Conservation (phyloP, 64 coral and sea anemone genomes). For the Porites australiensis region DNA sequence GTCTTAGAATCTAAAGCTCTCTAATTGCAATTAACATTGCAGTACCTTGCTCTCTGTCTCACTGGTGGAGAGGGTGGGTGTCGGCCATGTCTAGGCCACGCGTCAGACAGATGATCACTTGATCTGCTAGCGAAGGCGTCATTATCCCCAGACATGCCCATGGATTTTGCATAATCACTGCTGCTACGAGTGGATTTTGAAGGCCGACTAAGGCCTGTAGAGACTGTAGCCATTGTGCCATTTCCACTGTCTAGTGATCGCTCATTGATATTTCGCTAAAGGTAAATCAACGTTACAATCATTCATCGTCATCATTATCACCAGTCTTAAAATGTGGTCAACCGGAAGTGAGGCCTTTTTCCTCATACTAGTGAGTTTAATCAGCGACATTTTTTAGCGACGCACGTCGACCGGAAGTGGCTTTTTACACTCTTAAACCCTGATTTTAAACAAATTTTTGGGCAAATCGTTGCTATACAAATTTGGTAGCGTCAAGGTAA, state of each 20-base stretch:
- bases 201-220: constrained; percentile 62
- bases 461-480: too few relatives aligned
- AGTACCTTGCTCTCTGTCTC: constrained; percentile 93
- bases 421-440: too few relatives aligned
- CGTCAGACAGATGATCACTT: constrained; percentile 61
- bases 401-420: too few relatives aligned
- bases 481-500: too few relatives aligned
- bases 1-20: too few relatives aligned
- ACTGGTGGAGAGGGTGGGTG: constrained; percentile 96
- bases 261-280: constrained; percentile 48
- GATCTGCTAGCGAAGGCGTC: constrained; percentile 15
- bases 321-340: too few relatives aligned
- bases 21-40: not conserved
- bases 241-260: constrained; percentile 94
- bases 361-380: too few relatives aligned
- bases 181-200: constrained; percentile 66
- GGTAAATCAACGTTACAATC: not conserved
- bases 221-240: constrained; percentile 97
- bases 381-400: too few relatives aligned
- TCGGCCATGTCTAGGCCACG: constrained; percentile 61
- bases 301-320: too few relatives aligned
- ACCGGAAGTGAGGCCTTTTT: too few relatives aligned
- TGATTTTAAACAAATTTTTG: too few relatives aligned
- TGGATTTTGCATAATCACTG: constrained; percentile 1
- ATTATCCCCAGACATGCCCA: constrained; percentile 15